Evolutionary conservation across 1,140 invertebrate genomes (phyloP).

Genomic region (Acromyrmex charruanus): DNA sequence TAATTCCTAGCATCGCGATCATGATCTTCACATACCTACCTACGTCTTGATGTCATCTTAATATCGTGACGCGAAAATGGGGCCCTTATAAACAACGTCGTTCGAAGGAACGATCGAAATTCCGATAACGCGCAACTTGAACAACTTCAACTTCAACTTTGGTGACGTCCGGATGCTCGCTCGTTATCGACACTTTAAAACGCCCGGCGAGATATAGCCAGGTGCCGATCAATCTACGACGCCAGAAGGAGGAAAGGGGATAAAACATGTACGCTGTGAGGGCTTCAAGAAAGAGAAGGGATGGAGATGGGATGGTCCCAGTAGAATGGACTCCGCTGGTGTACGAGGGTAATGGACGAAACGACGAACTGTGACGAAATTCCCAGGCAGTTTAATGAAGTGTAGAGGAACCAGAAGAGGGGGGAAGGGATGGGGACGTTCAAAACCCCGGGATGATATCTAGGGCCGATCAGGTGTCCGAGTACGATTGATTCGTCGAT

Average conservation of each 20-base stretch:
- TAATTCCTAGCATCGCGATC: constrained; percentile 24
- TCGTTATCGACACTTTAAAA: constrained; percentile 64
- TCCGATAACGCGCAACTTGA: constrained; percentile 50
- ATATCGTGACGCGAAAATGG: constrained; percentile 22
- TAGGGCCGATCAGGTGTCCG: constrained; percentile 14
- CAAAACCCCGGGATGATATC: constrained; percentile 45
- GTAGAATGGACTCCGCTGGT: constrained; percentile 39
- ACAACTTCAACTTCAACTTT: constrained; percentile 49
- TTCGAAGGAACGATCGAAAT: constrained; percentile 38
- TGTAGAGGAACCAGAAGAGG: neutral
- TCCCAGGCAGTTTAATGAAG: constrained; percentile 39
- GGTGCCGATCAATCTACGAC: constrained; percentile 54
- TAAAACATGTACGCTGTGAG: constrained; percentile 49
- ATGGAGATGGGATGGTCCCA: neutral
- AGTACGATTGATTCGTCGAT: constrained; percentile 66
- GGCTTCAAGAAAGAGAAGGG: neutral
- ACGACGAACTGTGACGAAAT: constrained; percentile 60
- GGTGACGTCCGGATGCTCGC: constrained; percentile 32
- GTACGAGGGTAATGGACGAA: constrained; percentile 57
- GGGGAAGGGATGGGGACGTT: neutral
- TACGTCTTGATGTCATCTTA: neutral
- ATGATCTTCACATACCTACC: neutral
- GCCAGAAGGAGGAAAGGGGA: constrained; percentile 2
- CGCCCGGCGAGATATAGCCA: constrained; percentile 41
- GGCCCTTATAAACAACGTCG: constrained; percentile 30